Evolutionary conservation across 2,888 invertebrate species (phyloP).

Genomic region (Trichopria drosophilae): DNA sequence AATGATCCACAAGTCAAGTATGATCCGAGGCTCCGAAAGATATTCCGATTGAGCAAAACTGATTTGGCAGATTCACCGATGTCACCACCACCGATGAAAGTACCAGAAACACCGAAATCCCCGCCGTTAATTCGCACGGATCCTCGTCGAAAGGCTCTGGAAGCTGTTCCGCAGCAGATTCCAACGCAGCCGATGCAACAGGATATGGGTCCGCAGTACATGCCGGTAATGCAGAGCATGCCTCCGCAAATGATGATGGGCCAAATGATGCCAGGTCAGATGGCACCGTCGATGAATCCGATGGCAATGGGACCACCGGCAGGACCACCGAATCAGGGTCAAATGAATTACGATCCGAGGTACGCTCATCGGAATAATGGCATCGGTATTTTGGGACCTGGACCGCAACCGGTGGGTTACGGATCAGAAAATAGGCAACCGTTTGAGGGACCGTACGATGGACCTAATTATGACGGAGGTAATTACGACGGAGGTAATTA

Average conservation of each 20-base stretch:
- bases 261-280: slow-evolving; percentile 50
- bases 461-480: too few relatives aligned
- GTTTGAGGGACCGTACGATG: slow-evolving; percentile 46
- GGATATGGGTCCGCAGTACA: slow-evolving; percentile 35
- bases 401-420: slow-evolving; percentile 41
- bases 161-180: slow-evolving; percentile 34
- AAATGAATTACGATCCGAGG: slow-evolving; percentile 52
- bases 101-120: slow-evolving; percentile 57
- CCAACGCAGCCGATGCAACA: slow-evolving; percentile 25
- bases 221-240: slow-evolving; percentile 35
- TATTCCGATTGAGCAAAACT: slow-evolving; percentile 68
- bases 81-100: slow-evolving; percentile 60
- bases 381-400: slow-evolving; percentile 52
- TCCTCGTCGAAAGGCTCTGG: slow-evolving; percentile 53
- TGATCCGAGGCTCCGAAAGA: slow-evolving; percentile 77
- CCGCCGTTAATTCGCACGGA: slow-evolving; percentile 52
- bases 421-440: slow-evolving; percentile 43
- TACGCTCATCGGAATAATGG: slow-evolving; percentile 48
- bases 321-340: slow-evolving; percentile 35
- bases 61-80: slow-evolving; percentile 66
- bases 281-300: slow-evolving; percentile 63
- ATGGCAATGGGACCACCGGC: slow-evolving; percentile 54
- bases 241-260: slow-evolving; percentile 42
- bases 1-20: slow-evolving; percentile 71
- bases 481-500: too few relatives aligned